These are phyloP conservation scores for Eledona agricola DNA, from an alignment of 2,888 invertebrate species.

Conservation along the genomic window DNA sequence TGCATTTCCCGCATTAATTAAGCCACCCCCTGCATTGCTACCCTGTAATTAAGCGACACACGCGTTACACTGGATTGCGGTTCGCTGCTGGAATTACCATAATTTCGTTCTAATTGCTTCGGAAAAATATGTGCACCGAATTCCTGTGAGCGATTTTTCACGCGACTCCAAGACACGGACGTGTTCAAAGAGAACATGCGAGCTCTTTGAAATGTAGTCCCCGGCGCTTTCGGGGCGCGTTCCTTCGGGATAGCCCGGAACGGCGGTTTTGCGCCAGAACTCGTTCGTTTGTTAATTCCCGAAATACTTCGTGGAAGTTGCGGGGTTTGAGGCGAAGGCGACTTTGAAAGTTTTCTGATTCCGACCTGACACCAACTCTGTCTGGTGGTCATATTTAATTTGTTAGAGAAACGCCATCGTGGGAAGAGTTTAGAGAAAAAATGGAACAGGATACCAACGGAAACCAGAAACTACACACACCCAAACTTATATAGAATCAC, in stretches of 20 bases:
- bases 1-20: conserved; percentile 24
- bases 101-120: conserved; percentile 17
- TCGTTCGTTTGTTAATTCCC: conserved; percentile 12
- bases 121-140: background rate
- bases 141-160: no score
- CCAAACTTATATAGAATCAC: no score
- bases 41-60: conserved; percentile 23
- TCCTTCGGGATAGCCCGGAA: conserved; percentile 4
- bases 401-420: no score
- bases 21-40: conserved; percentile 9
- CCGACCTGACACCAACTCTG: no score
- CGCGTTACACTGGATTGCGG: conserved; percentile 22
- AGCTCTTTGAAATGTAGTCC: conserved; percentile 10
- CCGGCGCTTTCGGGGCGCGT: background rate
- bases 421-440: no score
- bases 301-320: conserved; percentile 3
- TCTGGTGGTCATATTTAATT: no score
- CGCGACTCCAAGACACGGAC: conserved; percentile 1
- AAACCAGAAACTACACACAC: no score
- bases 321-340: no score
- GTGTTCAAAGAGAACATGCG: conserved; percentile 10
- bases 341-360: no score
- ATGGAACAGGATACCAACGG: no score
- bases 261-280: no score
- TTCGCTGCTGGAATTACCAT: conserved; percentile 16